These are phyloP conservation scores for Fukomys damarensis DNA, from an alignment of 2,113 vertebrate genomes.

Conservation along the genomic window DNA sequence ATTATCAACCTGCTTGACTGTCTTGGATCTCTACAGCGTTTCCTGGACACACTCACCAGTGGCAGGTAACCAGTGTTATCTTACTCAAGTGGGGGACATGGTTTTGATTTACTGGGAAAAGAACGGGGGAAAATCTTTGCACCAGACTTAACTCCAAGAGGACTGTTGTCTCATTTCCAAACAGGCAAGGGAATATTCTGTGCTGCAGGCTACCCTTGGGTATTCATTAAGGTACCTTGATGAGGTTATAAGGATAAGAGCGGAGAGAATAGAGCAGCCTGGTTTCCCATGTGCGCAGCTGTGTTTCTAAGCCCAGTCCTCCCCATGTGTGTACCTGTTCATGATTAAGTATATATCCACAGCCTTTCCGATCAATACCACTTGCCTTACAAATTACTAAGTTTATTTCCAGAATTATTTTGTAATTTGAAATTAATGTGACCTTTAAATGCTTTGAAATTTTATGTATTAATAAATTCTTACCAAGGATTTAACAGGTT, in stretches of 20 bases:
- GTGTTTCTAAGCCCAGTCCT: neutral
- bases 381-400: neutral
- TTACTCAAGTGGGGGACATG: neutral
- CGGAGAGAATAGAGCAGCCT: neutral
- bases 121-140: conserved; percentile 56
- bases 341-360: neutral
- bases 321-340: neutral
- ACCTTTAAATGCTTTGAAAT: conserved; percentile 7
- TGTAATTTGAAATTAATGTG: neutral
- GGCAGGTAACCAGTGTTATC: neutral
- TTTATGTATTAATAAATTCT: neutral
- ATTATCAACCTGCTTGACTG: conserved; percentile 33
- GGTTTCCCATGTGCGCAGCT: neutral
- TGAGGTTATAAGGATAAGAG: conserved; percentile 1
- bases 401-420: neutral
- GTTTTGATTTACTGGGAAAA: conserved; percentile 58
- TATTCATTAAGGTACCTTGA: conserved; percentile 67
- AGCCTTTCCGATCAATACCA: neutral
- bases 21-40: conserved; percentile 43
- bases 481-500: neutral
- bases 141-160: conserved; percentile 56
- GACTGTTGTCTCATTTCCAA: conserved; percentile 72
- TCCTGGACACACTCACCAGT: neutral
- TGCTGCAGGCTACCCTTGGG: neutral
- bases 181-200: conserved; percentile 58